Conservation (phyloP, 2,888 invertebrate species). For the Tupiocoris notatus region DNA sequence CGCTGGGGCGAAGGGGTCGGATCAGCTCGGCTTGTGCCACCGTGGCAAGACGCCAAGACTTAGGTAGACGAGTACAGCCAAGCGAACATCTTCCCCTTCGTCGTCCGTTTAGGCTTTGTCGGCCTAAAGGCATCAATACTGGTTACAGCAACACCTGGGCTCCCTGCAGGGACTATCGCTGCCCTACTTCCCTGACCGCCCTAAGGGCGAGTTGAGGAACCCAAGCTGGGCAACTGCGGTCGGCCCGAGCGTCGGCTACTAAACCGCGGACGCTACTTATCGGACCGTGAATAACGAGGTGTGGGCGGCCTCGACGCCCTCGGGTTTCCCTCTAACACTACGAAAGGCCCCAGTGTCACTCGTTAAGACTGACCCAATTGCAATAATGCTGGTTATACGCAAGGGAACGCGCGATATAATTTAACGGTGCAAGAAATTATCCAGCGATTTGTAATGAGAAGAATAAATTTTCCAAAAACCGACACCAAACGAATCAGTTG, state of each 20-base stretch:
- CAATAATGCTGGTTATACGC: too few relatives aligned
- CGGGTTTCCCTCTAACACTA: too few relatives aligned
- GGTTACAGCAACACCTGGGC: slow-evolving; percentile 33
- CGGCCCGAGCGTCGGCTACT: background rate
- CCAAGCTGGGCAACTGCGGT: too few relatives aligned
- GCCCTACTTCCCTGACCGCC: background rate
- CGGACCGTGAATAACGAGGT: slow-evolving; percentile 32
- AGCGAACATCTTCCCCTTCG: background rate
- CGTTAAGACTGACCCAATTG: background rate
- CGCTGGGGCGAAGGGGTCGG: background rate
- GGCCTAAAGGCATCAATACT: slow-evolving; percentile 25
- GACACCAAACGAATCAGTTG: too few relatives aligned
- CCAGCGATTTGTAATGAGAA: too few relatives aligned
- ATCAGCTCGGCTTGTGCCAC: slow-evolving; percentile 33
- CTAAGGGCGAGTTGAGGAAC: too few relatives aligned
- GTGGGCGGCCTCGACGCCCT: too few relatives aligned
- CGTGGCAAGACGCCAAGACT: slow-evolving; percentile 23
- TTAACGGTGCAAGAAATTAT: too few relatives aligned
- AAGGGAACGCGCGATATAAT: background rate
- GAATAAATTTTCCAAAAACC: too few relatives aligned
- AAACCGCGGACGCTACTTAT: slow-evolving; percentile 26
- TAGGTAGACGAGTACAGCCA: too few relatives aligned
- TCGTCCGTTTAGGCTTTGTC: too few relatives aligned
- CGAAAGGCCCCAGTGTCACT: background rate
- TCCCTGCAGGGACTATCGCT: too few relatives aligned